Base-by-base conservation (phyloP, 2,113 vertebrate species). In the Daubentonia madagascariensis region DNA sequence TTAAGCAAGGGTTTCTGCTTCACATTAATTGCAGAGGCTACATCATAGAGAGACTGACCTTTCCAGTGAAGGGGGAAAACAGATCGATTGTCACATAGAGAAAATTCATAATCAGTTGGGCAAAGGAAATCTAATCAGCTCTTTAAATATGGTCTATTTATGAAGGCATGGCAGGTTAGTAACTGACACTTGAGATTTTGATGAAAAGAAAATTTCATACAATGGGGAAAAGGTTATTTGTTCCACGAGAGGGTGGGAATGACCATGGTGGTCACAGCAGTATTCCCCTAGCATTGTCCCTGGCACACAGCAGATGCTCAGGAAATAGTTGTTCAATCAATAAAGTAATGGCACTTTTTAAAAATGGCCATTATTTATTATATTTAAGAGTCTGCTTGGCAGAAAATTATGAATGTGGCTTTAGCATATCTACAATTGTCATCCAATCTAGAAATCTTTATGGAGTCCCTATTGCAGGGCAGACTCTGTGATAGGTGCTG, bases 211-310 rank as follows among this genome's bases (percentile, higher is more conserved):
- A 32, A 50, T 59, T 59, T n/a, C 25, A 43, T 28, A 86, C 59
- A 4, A 4, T 13, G 54, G 25, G 23, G 57, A 70, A 22, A 25
- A 1, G 25, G 1, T 18, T 13, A 0, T 32, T n/a, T 23, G 40
- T 6, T 54, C 78, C 48, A 3, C 11, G 35, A 86, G 25, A 11
- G 35, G 54, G 6, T 30, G 37, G 1, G 1, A 32, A 4, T 3
- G 9, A 13, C 7, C 50, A 1, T 2, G 30, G 67, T 12, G 3
- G 25, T 5, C 14, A 25, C 8, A 17, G 32, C 0, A 0, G 5
- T 5, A 4, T 8, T 22, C 22, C 52, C 30, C 17, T 35, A 7
- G 17, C 8, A 8, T 3, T 7, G 8, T 20, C 40, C 75, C 20
- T 7, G 32, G 14, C 5, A 9, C 54, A 23, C 8, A 23, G 30